Evolutionary conservation across 2,113 vertebrate genomes (phyloP), one percentile per base, ranked within the genome.

Genomic region (Rhadina sibilatrix): DNA sequence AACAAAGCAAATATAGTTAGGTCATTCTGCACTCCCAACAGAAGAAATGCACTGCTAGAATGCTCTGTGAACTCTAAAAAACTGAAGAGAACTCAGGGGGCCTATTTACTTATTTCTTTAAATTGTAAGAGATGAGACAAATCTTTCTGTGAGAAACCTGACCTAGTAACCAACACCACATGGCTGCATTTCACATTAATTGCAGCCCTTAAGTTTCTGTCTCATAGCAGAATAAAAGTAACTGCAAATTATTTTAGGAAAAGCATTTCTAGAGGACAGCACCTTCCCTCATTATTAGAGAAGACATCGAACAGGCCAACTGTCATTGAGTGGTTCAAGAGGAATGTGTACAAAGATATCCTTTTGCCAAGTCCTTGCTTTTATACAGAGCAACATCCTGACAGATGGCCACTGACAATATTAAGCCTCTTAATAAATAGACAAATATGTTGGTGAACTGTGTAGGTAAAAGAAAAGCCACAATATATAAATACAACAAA

Each of bases 221-320:
- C 77, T 83, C 35, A 33, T 3, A 69, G 42, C 3, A 71, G 17
- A 76, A 52, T 49, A 74, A 69, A 0, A 66, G 35, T 15, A 80
- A 61, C 31, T 57, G 31, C 31, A 85, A 42, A 42, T 64, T 61
- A 80, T 53, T 94, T 94, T 65, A 83, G 53, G 59, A 61, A 93
- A 84, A 69, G 35, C n/a, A 42, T 65, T 87, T 72, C 46, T 61
- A 79, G n/a, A 59, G 33, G 14, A 63, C 5, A 3, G 21, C n/a
- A n/a, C n/a, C n/a, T n/a, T n/a, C 38, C 40, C 69, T 47, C 7
- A 0, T 63, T 72, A 87, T 22, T 6, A 68, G 52, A 57, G 22
- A 89, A 78, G 68, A n/a, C 60, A 66, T 17, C 33, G 9, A 83
- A 64, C 27, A 79, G 56, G n/a, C 33, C 50, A 66, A 11, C n/a